phyloP scores from a whole-genome alignment of 2,888 invertebrate genomes.

The Dryocosmus kuriphilus region DNA sequence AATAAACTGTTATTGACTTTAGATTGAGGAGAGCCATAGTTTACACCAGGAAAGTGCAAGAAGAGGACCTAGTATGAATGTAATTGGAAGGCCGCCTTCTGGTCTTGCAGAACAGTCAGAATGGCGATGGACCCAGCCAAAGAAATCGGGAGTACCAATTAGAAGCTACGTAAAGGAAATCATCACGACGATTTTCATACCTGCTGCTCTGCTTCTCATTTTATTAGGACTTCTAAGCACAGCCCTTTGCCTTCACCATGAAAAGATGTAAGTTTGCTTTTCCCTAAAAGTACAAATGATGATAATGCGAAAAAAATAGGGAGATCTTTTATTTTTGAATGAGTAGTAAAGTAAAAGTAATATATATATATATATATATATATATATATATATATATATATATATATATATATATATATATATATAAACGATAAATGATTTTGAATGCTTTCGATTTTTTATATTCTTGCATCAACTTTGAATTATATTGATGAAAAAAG shows the following conservation, averaged over 20 bases:
- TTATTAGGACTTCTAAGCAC: slow-evolving; percentile 84
- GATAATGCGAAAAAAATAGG: too few relatives aligned
- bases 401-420: too few relatives aligned
- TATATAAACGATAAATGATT: too few relatives aligned
- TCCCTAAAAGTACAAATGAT: not conserved
- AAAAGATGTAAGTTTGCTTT: slow-evolving; percentile 85
- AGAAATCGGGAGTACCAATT: slow-evolving; percentile 81
- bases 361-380: too few relatives aligned
- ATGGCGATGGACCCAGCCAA: slow-evolving; percentile 83
- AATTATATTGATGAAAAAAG: too few relatives aligned
- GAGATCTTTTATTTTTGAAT: too few relatives aligned
- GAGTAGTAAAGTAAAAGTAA: too few relatives aligned
- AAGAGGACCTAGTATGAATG: slow-evolving; percentile 72
- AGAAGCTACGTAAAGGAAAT: slow-evolving; percentile 86
- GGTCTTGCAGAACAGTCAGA: slow-evolving; percentile 73
- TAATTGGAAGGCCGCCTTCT: slow-evolving; percentile 68
- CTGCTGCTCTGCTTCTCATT: slow-evolving; percentile 83
- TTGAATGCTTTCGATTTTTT: too few relatives aligned
- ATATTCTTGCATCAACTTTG: too few relatives aligned
- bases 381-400: too few relatives aligned
- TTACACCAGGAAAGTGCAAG: slow-evolving; percentile 70
- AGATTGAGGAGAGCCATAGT: slow-evolving; percentile 70
- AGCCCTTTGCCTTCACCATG: slow-evolving; percentile 87
- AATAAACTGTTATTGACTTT: slow-evolving; percentile 15
- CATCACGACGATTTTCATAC: slow-evolving; percentile 85